Base-by-base conservation (phyloP, 37 sponge, comb jelly and placozoan species). In the Chondrosia reniformis region DNA sequence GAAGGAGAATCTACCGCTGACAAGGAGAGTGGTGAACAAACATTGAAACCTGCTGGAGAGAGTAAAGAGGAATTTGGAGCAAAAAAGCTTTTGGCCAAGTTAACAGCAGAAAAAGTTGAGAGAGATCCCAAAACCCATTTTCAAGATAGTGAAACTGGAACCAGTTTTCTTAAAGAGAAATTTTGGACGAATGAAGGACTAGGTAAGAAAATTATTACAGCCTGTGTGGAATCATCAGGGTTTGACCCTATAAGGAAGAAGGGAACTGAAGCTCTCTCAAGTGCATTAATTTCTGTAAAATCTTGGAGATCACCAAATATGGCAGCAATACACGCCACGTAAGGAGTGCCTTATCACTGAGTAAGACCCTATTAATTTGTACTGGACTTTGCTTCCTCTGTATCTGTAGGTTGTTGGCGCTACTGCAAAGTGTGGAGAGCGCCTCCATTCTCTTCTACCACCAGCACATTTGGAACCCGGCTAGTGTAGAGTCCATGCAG, bases 21-120 rank as follows among this genome's bases (percentile, higher is more conserved):
- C 25, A 28, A 56, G 58, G 58, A 56, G 7, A 28, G 9, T 2
- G 58, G 3, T 1, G 42, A 69, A 25, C 19, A 1, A 25, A n/a
- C 43, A 40, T 41, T 39, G 15, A 44, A 69, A 40, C 15, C 72
- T 34, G 15, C 72, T 40, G 44, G 44, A 17, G n/a, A 39, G 8
- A 21, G 44, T 2, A 19, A 17, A n/a, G 9, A 39, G 21, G 72
- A 43, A 10, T 36, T 44, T 34, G 72, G 72, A 39, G 72, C 72
- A 69, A 69, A 69, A 44, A 69, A 69, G 72, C 72, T 69, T 24
- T 40, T 69, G 19, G 72, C 32, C 9, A 69, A 40, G 12, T 69
- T 25, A 17, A 6, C 44, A 24, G 41, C 1, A n/a, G 3, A 21
- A 31, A 69, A 69, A 25, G n/a, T 30, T 6, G 28, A 25, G 7